phyloP scores from a whole-genome alignment of 2,113 vertebrate species.

The Alethe castanea region DNA sequence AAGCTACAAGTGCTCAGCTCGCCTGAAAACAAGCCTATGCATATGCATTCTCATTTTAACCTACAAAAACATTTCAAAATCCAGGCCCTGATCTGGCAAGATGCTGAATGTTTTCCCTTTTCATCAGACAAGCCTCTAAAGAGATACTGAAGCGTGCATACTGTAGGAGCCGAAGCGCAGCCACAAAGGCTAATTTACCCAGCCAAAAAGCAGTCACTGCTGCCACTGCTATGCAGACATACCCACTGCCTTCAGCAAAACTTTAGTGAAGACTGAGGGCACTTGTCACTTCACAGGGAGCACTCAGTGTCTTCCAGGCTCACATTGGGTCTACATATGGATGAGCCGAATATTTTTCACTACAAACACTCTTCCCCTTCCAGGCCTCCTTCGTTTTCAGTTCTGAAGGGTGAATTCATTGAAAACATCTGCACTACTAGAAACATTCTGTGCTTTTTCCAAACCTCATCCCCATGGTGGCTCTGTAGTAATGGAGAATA shows the following conservation, averaged over 20 bases:
- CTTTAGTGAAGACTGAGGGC: constrained; percentile 33
- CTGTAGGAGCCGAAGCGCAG: background rate
- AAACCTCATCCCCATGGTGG: constrained; percentile 41
- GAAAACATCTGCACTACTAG: constrained; percentile 64
- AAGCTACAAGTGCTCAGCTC: background rate
- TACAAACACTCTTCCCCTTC: constrained; percentile 51
- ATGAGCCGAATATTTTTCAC: constrained; percentile 28
- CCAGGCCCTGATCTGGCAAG: constrained; percentile 51
- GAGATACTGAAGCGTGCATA: constrained; percentile 27
- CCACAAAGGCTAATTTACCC: constrained; percentile 26
- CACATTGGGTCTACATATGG: constrained; percentile 35
- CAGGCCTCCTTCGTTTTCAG: constrained; percentile 58
- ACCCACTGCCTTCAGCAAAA: constrained; percentile 43
- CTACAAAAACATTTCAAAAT: constrained; percentile 55
- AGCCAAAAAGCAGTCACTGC: constrained; percentile 56
- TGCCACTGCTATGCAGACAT: constrained; percentile 3
- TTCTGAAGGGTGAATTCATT: constrained; percentile 63
- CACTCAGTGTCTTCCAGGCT: constrained; percentile 34
- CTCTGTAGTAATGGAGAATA: constrained; percentile 38
- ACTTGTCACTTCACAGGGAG: constrained; percentile 55
- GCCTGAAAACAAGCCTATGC: constrained; percentile 42
- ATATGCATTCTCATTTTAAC: constrained; percentile 55
- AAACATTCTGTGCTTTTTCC: constrained; percentile 57
- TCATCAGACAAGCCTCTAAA: constrained; percentile 63
- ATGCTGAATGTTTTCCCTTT: constrained; percentile 50